phyloP scores from a whole-genome alignment of 2,888 invertebrate species.

The Sarcophaga variegata region DNA sequence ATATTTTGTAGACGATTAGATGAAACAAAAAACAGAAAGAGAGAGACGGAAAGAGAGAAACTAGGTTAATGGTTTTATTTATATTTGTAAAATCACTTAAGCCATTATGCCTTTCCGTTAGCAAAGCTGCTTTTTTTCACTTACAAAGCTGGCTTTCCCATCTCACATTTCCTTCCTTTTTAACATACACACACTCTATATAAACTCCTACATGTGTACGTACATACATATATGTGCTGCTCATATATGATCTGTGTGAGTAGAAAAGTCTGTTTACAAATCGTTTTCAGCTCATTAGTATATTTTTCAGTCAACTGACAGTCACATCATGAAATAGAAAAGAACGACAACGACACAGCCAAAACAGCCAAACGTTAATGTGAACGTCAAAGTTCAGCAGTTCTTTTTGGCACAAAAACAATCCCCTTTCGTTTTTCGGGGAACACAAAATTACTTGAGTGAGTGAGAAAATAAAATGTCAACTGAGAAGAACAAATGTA shows the following conservation, averaged over 20 bases:
- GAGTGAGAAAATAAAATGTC: constrained; percentile 26
- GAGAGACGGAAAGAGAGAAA: background rate
- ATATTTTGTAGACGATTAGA: constrained; percentile 57
- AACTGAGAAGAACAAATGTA: constrained; percentile 39
- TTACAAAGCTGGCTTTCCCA: constrained; percentile 27
- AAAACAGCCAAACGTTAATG: background rate
- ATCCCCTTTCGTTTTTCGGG: background rate
- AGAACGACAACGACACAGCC: background rate
- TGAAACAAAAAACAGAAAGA: background rate
- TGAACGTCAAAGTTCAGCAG: constrained; percentile 19
- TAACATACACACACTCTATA: background rate
- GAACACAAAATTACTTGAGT: background rate
- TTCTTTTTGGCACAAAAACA: background rate
- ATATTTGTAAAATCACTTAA: constrained; percentile 64
- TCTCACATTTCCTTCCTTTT: constrained; percentile 20
- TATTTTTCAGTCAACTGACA: constrained; percentile 37
- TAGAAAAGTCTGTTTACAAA: constrained; percentile 36
- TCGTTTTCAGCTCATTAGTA: constrained; percentile 64
- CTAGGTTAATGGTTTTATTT: constrained; percentile 68
- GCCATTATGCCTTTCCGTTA: constrained; percentile 52
- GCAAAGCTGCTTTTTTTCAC: constrained; percentile 25
- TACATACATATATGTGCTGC: background rate
- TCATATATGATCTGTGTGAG: background rate
- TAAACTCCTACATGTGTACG: background rate
- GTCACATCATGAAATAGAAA: background rate